Base-by-base conservation (phyloP, 2,888 invertebrate species). In the Ectobius pallidus region DNA sequence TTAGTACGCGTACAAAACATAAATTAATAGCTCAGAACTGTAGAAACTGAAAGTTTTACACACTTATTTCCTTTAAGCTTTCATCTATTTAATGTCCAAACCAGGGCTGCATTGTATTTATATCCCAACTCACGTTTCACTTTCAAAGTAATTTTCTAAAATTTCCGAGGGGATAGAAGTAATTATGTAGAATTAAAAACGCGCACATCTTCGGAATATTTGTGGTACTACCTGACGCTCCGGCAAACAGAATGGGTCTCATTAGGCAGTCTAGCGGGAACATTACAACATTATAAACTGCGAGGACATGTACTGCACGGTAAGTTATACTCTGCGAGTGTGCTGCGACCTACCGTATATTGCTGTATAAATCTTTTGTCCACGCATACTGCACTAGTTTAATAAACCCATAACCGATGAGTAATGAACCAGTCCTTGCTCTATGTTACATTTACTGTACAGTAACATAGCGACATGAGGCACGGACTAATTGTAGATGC, bases 391-490 rank as follows among this genome's bases (percentile, higher is more conserved):
- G 58, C n/a, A n/a, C 58, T 58, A 58, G 32, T 58, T 58, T 58
- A 58, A 58, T 58, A 58, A 58, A 27, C 30, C 58, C 58, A 58
- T 58, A 58, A 58, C 58, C 58, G 32, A 58, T 58, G 58, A 58
- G 22, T 30, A 58, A 58, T 30, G 32, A 58, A 58, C 30, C 16
- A 14, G n/a, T 0, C 58, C 30, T 58, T 32, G 4, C 58, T 30
- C 14, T 27, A n/a, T 30, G 1, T 30, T 32, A 30, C 58, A 14
- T 58, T 58, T 58, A 58, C 32, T 30, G 30, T 9, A 30, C 7
- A n/a, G n/a, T n/a, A n/a, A n/a, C n/a, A n/a, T n/a, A n/a, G n/a
- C n/a, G n/a, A n/a, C n/a, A n/a, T n/a, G n/a, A n/a, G n/a, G n/a
- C n/a, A n/a, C n/a, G n/a, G n/a, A n/a, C n/a, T n/a, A n/a, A n/a